A percentile compares a stretch with the other conserved stretches of the same genome.
phyloP scores from a whole-genome alignment of 2,113 vertebrate species.

The Mobula hypostoma region DNA sequence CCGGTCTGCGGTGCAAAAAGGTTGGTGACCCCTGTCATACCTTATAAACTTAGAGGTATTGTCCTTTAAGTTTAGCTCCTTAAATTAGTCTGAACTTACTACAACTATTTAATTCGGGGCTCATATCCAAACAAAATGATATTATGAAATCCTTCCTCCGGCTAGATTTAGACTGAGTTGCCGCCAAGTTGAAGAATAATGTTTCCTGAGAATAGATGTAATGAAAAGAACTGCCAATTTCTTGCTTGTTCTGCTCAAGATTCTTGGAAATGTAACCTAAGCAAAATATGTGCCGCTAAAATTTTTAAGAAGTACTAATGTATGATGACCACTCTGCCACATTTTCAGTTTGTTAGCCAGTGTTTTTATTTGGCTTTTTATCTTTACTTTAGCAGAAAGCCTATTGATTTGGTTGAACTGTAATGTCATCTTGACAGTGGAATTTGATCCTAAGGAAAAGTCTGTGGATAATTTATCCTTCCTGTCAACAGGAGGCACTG shows the following conservation, averaged over 20 bases:
- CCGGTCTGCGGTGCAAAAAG: too few relatives aligned
- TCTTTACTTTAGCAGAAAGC: not conserved
- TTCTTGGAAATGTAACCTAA: not conserved
- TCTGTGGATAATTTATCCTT: not conserved
- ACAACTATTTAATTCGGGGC: not conserved
- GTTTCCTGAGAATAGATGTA: not conserved
- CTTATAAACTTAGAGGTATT: not conserved
- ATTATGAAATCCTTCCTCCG: not conserved
- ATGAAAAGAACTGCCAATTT: not conserved
- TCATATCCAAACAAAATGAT: not conserved
- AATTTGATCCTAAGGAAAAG: not conserved
- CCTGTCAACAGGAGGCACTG: not conserved
- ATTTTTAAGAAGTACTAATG: not conserved
- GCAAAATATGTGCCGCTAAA: not conserved
- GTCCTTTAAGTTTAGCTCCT: not conserved
- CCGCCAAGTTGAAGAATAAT: not conserved
- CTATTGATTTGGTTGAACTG: not conserved
- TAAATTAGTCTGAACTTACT: not conserved
- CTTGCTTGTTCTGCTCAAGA: not conserved
- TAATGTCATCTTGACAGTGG: not conserved
- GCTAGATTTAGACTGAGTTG: not conserved
- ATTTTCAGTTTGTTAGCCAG: not conserved
- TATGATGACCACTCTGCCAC: not conserved
- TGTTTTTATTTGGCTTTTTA: not conserved
- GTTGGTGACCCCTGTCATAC: too few relatives aligned